Conservation (phyloP, 2,888 invertebrate genomes). For the Drosophila mimetica region DNA sequence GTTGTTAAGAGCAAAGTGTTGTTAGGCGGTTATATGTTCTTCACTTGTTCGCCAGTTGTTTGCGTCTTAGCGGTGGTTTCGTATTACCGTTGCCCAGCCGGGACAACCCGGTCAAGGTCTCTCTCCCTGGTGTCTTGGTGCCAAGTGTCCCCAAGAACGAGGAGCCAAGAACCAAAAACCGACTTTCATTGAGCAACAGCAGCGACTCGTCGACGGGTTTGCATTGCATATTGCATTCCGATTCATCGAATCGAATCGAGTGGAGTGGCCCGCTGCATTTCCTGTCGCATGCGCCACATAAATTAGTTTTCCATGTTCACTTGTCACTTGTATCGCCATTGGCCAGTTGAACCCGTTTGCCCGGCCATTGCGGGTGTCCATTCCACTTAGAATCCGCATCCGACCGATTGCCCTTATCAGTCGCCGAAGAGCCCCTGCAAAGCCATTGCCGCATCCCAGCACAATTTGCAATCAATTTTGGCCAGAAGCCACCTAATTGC, state of each 20-base stretch:
- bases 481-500: constrained; percentile 56
- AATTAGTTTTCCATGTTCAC: constrained; percentile 84
- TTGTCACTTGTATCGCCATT: constrained; percentile 81
- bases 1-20: constrained; percentile 77
- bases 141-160: constrained; percentile 24
- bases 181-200: constrained; percentile 39
- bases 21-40: constrained; percentile 54
- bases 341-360: constrained; percentile 51
- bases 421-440: constrained; percentile 9
- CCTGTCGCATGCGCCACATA: constrained; percentile 73
- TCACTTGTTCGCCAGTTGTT: constrained; percentile 53
- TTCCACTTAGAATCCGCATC: constrained; percentile 48
- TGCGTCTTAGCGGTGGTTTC: constrained; percentile 75
- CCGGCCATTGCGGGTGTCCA: constrained; percentile 62
- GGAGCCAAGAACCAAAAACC: constrained; percentile 12
- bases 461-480: constrained; percentile 66
- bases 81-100: constrained; percentile 65
- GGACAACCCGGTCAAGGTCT: constrained; percentile 74
- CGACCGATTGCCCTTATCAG: constrained; percentile 63
- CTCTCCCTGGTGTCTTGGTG: constrained; percentile 16
- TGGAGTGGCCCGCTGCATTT: constrained; percentile 41
- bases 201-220: constrained; percentile 22
- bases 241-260: constrained; percentile 39
- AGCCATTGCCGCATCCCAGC: constrained; percentile 13
- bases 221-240: constrained; percentile 36